Percentiles rank a stretch among this genome's conserved stretches.
phyloP scores from a whole-genome alignment of 2,888 invertebrate genomes.

The Morinoia aosen region DNA sequence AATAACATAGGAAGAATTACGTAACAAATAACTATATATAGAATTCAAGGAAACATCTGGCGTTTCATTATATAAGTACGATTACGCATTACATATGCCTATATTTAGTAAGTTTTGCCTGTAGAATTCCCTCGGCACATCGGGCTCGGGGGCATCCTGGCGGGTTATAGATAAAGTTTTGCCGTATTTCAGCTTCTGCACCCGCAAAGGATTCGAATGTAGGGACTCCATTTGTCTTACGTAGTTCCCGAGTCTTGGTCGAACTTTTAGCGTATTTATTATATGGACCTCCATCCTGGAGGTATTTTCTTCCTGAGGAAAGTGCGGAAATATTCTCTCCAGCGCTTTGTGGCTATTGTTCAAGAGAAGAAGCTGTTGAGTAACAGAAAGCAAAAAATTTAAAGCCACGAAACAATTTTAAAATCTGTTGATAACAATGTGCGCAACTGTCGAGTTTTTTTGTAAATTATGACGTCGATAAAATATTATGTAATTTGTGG shows the following conservation, averaged over 20 bases:
- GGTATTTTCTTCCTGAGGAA: neutral
- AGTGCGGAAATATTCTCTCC: neutral
- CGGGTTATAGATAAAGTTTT: neutral
- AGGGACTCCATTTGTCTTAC: neutral
- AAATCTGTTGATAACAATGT: too few relatives aligned
- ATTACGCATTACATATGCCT: neutral
- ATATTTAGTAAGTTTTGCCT: neutral
- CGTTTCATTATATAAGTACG: neutral
- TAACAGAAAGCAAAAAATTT: neutral
- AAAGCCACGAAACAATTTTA: too few relatives aligned
- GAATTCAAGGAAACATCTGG: too few relatives aligned
- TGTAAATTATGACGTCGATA: too few relatives aligned
- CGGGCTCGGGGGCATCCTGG: neutral
- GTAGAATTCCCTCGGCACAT: neutral
- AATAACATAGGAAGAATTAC: too few relatives aligned
- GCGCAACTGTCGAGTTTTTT: too few relatives aligned
- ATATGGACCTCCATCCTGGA: neutral
- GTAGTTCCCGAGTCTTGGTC: neutral
- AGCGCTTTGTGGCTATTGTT: neutral
- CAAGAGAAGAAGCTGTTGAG: neutral
- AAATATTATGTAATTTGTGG: too few relatives aligned
- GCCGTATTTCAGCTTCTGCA: neutral
- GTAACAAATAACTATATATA: too few relatives aligned
- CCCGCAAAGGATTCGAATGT: slow-evolving; percentile 17
- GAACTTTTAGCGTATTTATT: neutral